Base-by-base conservation (phyloP, 2,113 vertebrate species). In the Nothocercus nigrocapillus region DNA sequence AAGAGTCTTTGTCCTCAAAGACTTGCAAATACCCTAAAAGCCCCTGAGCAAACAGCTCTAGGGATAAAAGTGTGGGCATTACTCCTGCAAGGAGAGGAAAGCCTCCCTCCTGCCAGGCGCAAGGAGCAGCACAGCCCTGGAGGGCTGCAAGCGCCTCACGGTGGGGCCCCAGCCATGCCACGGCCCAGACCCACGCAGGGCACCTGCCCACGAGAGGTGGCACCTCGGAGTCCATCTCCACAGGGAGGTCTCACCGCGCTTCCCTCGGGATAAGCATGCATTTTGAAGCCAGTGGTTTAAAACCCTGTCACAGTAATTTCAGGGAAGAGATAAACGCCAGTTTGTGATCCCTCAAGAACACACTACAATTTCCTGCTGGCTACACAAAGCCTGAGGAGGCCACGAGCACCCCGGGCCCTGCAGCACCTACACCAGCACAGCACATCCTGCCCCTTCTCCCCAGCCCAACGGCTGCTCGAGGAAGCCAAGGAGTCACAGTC, bases 251-350 rank as follows among this genome's bases (percentile, higher is more conserved):
- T 62, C 64, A 68, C 24, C 44, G n/a, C 40, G 30, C 28, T 51
- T 84, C 42, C 68, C 40, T 59, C 18, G 3, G 54, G 54, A 80
- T 85, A 87, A 88, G 38, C 5, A 1, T 0, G 4, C 13, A 1
- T 85, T 90, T 70, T 32, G 70, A 80, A 95, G 49, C 11, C 40
- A 64, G n/a, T 7, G 12, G 28, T 70, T 83, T 85, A 73, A 89
- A 91, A 85, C 53, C 79, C 14, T 63, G 79, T 74, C 76, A 53
- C 24, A 68, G 40, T 13, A 36, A 89, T 69, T 89, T 83, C 59
- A 66, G 61, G 54, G 64, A 62, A 58, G 25, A 85, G 21, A 82
- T 13, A 69, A 67, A 68, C 0, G 1, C 15, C 27, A 4, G 5
- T 30, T 32, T 83, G 36, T 12, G 70, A 47, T 51, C 40, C 73